Base-by-base conservation (phyloP, 2,888 invertebrate species). In the Erebia aethiops region DNA sequence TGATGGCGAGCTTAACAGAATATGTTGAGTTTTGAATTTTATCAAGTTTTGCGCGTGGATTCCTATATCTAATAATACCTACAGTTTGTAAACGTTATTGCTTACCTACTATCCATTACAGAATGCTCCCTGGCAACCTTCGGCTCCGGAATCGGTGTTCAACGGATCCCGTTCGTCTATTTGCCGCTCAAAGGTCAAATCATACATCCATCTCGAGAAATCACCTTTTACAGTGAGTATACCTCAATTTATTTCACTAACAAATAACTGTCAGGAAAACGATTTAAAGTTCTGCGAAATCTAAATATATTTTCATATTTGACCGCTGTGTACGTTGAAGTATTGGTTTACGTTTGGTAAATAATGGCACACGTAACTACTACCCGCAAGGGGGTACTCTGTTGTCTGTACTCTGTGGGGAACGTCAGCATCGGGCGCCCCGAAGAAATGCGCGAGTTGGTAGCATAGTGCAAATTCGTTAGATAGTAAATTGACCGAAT, bases 191-290 rank as follows among this genome's bases (percentile, higher is more conserved):
- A 96, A 83, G 97, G 97, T 58, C 98, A 98, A 91, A 97, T 98
- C 78, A 96, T 98, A 79, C 96, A 98, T 90, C 98, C 98, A 1
- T 97, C 97, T 76, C 96, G 96, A 80, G 97, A 98, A 92, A 97
- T 98, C 82, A 95, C 95, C 80, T 96, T 98, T 87, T 94, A 96
- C 88, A 96, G 97, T 97, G 88, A 84, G 81, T 77, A n/a, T n/a
- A 67, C 21, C 10, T 52, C 35, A 58, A 67, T 49, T 67, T 58
- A 67, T 57, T 67, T 35, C 21, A 58, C 43, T 49, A 54, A 67
- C 21, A 21, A 7, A 43, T 46, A 58, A 14, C n/a, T 16, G 21
- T 54, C 21, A 26, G 13, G 54, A 21, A 14, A 62, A 8, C 14
- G 52, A 14, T 18, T 18, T 54, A 51, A n/a, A 8, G 14, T n/a